Conservation (phyloP, 2,797 vertebrate genomes). For the Myoxocephalus aenaeus region DNA sequence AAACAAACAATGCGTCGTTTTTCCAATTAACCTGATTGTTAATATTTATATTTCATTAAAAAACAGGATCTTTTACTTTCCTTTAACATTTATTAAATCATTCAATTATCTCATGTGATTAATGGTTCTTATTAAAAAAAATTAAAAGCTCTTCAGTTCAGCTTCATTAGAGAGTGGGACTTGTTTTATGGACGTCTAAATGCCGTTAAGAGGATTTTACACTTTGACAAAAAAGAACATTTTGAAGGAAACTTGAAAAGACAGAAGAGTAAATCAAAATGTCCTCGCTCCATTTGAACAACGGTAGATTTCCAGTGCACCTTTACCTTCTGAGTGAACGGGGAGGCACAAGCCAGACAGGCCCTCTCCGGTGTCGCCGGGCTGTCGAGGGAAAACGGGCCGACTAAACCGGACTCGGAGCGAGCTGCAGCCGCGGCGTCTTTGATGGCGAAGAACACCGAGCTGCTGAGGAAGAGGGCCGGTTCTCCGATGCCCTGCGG, state of each 20-base stretch:
- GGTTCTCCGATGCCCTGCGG: constrained; percentile 91
- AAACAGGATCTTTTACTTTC: background rate
- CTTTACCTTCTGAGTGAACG: constrained; percentile 88
- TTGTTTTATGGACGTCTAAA: no score
- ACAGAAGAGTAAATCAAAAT: no score
- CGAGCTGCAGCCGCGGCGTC: constrained; percentile 84
- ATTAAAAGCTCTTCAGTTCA: no score
- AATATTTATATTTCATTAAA: background rate
- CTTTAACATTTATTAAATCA: background rate
- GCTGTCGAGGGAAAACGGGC: constrained; percentile 83
- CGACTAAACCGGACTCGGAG: constrained; percentile 78
- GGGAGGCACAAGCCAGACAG: constrained; percentile 85
- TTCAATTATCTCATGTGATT: background rate
- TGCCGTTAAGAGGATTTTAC: background rate
- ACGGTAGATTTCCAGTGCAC: no score
- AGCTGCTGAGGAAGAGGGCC: constrained; percentile 87
- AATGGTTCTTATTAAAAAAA: no score
- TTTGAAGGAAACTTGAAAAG: background rate
- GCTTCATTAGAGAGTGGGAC: no score
- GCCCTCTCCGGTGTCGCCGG: constrained; percentile 88
- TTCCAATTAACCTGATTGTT: no score
- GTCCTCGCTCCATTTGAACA: background rate
- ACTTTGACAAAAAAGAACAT: background rate
- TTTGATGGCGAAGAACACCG: constrained; percentile 91
- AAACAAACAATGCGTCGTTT: background rate